Base-by-base conservation (phyloP, 2,888 invertebrate species). In the Clistopyga incitator region DNA sequence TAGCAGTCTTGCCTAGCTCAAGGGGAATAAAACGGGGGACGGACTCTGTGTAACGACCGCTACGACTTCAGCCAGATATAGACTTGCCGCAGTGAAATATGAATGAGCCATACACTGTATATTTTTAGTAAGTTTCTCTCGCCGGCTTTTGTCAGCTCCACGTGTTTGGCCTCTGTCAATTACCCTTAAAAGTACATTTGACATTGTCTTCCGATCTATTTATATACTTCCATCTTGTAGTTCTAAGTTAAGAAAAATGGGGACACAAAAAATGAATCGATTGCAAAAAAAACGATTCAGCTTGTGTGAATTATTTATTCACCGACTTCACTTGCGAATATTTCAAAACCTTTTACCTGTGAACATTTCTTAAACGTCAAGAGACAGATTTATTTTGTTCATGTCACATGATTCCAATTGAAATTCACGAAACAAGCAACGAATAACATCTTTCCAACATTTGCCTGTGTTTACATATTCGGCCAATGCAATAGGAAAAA, bases 31-130 rank as follows among this genome's bases (percentile, higher is more conserved):
- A 65, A 64, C 59, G 34, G 23, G 20, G 38, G 25, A 64, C 52
- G 52, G 56, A 64, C 42, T 15, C 45, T n/a, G 75, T 56, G 61
- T 80, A 81, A 81, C 52, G 75, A 81, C 64, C 70, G 64, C 47
- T 45, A n/a, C 20, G 45, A 38, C 52, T 50, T 6, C 45, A 54
- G 25, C 81, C 76, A 64, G 45, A 70, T 81, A 81, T 81, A 81
- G 64, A 81, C 20, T 29, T 20, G 25, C 18, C 8, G 20, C 68
- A 20, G 47, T 76, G 59, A 70, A 81, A 76, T 76, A 81, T 81
- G 25, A 75, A 81, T 52, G 70, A 81, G 70, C 34, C 38, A n/a
- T 72, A 42, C 67, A 8, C 11, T 61, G 59, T 52, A 23, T 52
- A 68, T 74, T 74, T 68, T 68, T 65, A 68, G 68, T 38, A 0